Evolutionary conservation across 1,140 invertebrate genomes (phyloP).

Genomic region (Lepidurus packardi): DNA sequence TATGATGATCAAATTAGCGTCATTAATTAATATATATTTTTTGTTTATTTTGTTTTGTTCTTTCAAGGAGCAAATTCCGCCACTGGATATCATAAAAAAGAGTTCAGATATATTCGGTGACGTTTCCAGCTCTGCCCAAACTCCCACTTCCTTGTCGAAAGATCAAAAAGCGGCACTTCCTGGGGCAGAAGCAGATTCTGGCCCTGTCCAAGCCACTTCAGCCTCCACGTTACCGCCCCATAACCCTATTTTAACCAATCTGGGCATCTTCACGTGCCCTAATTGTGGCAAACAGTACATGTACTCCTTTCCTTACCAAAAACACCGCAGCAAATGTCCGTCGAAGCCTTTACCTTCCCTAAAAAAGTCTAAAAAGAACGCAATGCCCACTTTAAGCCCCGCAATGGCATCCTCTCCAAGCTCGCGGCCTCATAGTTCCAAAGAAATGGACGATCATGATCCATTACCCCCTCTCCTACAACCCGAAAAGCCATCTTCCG

Average conservation of each 20-base stretch:
- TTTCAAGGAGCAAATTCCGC: neutral
- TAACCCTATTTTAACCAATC: neutral
- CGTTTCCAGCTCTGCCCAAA: neutral
- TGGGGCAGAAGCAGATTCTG: neutral
- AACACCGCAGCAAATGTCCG: neutral
- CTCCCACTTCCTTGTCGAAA: neutral
- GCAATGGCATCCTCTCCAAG: neutral
- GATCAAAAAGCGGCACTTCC: neutral
- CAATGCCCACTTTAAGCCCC: neutral
- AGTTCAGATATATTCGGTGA: neutral
- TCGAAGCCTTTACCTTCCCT: neutral
- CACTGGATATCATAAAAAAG: neutral
- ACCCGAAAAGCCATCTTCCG: neutral
- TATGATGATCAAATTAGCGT: too few species aligned
- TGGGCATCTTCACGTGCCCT: neutral
- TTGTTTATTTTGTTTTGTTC: neutral
- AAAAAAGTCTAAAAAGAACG: neutral
- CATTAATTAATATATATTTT: too few species aligned
- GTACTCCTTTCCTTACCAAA: conserved; percentile 5
- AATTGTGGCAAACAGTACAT: conserved; percentile 18
- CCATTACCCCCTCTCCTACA: neutral
- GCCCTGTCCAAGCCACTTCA: neutral
- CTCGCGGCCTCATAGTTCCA: neutral
- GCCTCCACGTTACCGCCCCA: neutral
- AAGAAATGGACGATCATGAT: neutral